Percentiles rank a stretch among this genome's conserved stretches.
Evolutionary conservation across 1,140 invertebrate species (phyloP).

Genomic region (Bombus breviceps): DNA sequence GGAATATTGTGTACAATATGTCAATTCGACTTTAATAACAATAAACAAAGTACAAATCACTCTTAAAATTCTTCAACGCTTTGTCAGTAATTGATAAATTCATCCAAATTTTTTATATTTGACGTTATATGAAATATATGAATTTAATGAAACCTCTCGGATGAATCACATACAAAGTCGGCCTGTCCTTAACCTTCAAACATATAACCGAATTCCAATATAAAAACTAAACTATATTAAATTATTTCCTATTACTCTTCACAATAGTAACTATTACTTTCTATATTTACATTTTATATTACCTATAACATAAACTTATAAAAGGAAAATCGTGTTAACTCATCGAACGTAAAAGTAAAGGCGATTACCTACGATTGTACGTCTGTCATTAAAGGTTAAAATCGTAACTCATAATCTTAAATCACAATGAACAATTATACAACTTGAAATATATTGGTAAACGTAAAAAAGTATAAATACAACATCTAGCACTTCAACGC

Average conservation of each 20-base stretch:
- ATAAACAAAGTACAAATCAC: not conserved
- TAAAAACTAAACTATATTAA: not conserved
- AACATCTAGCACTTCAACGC: slow-evolving; percentile 21
- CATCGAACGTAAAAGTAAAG: not conserved
- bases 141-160: not conserved
- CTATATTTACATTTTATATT: not conserved
- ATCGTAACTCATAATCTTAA: slow-evolving; percentile 54
- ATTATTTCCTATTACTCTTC: not conserved
- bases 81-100: not conserved
- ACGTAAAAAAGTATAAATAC: not conserved
- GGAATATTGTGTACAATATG: not conserved
- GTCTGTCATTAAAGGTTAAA: slow-evolving; percentile 61
- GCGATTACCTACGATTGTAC: slow-evolving; percentile 51
- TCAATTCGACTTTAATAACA: not conserved
- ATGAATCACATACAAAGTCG: slow-evolving; percentile 3
- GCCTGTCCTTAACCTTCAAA: slow-evolving; percentile 43
- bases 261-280: not conserved
- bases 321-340: not conserved
- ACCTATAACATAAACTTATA: not conserved
- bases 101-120: not conserved
- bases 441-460: slow-evolving; percentile 2
- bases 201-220: not conserved
- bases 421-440: not conserved
- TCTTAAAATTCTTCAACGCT: not conserved
- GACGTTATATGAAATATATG: not conserved